Evolutionary conservation across 2,797 vertebrate genomes (phyloP).

Genomic region (Steatocranus sp.): DNA sequence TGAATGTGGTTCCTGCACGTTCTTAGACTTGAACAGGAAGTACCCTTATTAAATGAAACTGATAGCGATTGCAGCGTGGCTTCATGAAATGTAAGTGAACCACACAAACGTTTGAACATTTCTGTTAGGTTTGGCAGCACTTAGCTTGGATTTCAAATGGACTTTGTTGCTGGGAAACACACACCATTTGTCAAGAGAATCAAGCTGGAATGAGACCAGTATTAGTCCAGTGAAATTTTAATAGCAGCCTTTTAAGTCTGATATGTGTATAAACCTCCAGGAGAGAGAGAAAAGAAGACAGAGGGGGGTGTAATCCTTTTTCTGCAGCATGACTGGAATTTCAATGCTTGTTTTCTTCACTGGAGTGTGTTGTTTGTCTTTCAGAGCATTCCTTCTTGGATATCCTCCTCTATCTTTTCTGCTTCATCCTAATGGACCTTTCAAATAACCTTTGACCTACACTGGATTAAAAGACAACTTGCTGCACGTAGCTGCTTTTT

Average conservation of each 20-base stretch:
- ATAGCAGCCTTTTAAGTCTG: background rate
- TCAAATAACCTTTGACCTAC: constrained; percentile 18
- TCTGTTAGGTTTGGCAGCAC: background rate
- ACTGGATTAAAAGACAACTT: constrained; percentile 7
- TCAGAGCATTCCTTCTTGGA: background rate
- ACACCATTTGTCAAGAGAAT: background rate
- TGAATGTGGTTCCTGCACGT: background rate
- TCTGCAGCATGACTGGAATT: constrained; percentile 53
- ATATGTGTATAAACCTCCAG: background rate
- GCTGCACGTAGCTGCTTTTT: constrained; percentile 31
- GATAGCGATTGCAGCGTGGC: background rate
- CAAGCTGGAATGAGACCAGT: background rate
- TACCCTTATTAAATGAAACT: background rate
- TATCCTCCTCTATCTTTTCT: constrained; percentile 1
- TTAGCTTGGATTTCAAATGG: background rate
- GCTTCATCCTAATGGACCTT: background rate
- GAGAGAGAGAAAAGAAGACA: background rate
- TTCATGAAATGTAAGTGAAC: background rate
- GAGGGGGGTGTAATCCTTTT: background rate
- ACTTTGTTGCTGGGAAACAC: background rate
- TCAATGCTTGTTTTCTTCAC: constrained; percentile 48
- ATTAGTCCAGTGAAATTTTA: background rate
- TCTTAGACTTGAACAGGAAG: background rate
- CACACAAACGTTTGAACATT: background rate
- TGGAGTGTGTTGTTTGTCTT: constrained; percentile 28